Evolutionary conservation across 2,113 vertebrate genomes (phyloP), one percentile per base, ranked within the genome.

Genomic region (Arvicanthis niloticus): DNA sequence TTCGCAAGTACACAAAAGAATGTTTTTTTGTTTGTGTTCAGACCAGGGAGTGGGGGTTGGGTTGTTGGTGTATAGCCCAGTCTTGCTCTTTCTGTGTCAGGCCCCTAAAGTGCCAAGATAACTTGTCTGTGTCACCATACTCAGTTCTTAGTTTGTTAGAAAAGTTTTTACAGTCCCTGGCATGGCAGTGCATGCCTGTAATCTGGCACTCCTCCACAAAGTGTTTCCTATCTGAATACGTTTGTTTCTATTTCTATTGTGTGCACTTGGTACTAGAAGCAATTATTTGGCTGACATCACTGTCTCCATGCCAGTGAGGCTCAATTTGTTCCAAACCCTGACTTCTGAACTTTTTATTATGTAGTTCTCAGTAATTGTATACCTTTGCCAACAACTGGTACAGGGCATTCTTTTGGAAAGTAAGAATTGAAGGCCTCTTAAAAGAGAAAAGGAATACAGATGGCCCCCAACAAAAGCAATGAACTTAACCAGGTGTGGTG

Each of bases 191-290:
- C 10, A 60, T 21, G 9, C n/a, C 53, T 42, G 8, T 60, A 75
- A 75, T 34, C 51, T 72, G 56, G 26, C 70, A 77, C 31, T 77
- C 12, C 19, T 60, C 22, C 22, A 88, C 21, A 77, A 21, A 81
- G 56, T 37, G 93, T 60, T 31, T 12, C 29, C 51, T 22, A 70
- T 78, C 51, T 95, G 75, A 42, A 56, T 17, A 13, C 53, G 24
- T 77, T 42, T 37, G 24, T 77, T 42, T 37, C 81, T 21, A 75
- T 29, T 92, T 96, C 93, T 58, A 93, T 29, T 92, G 42, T 96
- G 40, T 89, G 67, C 42, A 56, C 9, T 8, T 42, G 48, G 34
- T 16, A 12, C 58, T 80, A 81, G 65, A 94, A 48, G 34, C 60
- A 90, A 88, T 4, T 80, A 31, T 60, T 22, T 70, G 53, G 19